Evolutionary conservation across 2,888 invertebrate genomes (phyloP).

Genomic region (Drosophila mimetica): DNA sequence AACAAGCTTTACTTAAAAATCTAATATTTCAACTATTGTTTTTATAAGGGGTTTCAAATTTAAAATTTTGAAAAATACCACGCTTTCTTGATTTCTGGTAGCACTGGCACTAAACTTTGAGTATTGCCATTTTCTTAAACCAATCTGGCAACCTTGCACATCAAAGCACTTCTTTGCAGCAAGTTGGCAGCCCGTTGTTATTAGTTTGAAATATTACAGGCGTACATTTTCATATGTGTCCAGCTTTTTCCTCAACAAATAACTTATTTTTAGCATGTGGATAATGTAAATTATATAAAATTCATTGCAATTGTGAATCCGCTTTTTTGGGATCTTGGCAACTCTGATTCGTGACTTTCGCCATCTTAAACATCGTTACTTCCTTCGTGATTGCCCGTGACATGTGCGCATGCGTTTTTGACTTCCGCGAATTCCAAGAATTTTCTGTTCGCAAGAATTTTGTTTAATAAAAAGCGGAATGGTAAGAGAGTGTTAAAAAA

Average conservation of each 20-base stretch:
- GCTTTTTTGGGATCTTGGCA: neutral
- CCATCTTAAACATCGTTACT: neutral
- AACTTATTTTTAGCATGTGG: neutral
- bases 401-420: neutral
- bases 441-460: neutral
- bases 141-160: neutral
- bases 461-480: neutral
- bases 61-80: too few relatives aligned
- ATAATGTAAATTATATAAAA: too few relatives aligned
- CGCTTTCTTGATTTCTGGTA: neutral
- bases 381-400: neutral
- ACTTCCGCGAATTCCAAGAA: neutral
- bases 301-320: too few relatives aligned
- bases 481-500: neutral
- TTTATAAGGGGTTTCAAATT: too few relatives aligned
- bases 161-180: neutral
- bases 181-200: neutral
- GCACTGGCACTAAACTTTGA: neutral
- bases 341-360: neutral
- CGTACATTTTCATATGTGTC: neutral
- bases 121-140: neutral
- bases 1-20: too few relatives aligned
- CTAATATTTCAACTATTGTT: too few relatives aligned
- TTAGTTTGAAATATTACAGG: neutral
- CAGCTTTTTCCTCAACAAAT: neutral